phyloP scores from a whole-genome alignment of 2,113 vertebrate species.

The Spea bombifrons region DNA sequence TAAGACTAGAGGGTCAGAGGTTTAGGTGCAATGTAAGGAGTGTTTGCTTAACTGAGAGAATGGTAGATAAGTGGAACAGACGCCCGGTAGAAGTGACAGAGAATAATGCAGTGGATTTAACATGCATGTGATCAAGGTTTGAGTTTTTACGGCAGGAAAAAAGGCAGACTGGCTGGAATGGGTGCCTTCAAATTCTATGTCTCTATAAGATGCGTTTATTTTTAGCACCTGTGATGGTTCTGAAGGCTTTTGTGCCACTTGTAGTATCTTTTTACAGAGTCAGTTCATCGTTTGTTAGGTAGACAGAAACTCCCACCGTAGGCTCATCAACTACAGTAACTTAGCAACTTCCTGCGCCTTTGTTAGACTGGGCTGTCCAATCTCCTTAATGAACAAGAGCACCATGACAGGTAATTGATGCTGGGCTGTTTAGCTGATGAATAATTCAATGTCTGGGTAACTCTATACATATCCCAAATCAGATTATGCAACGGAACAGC shows the following conservation, averaged over 20 bases:
- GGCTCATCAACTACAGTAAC: constrained; percentile 63
- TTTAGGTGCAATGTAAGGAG: too few species aligned
- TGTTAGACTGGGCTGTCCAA: constrained; percentile 75
- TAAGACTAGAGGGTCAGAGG: too few species aligned
- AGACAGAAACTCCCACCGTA: constrained; percentile 8
- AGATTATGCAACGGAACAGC: constrained; percentile 75
- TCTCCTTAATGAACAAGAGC: constrained; percentile 93
- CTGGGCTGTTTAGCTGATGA: constrained; percentile 80
- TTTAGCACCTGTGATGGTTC: neutral
- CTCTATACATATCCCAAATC: constrained; percentile 78
- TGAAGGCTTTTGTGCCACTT: neutral
- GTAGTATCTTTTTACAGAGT: constrained; percentile 31
- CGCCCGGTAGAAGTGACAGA: too few species aligned
- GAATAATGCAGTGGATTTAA: too few species aligned
- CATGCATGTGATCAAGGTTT: too few species aligned
- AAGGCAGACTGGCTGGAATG: too few species aligned
- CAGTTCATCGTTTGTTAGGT: constrained; percentile 32
- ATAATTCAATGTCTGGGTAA: constrained; percentile 96
- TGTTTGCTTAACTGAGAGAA: too few species aligned
- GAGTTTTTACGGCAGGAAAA: too few species aligned
- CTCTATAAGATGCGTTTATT: too few species aligned
- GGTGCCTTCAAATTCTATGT: too few species aligned
- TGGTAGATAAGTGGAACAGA: too few species aligned
- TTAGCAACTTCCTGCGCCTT: constrained; percentile 70
- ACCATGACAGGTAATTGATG: constrained; percentile 92